Conservation (phyloP, 1,140 invertebrate species). For the Leptopilina clavipes region DNA sequence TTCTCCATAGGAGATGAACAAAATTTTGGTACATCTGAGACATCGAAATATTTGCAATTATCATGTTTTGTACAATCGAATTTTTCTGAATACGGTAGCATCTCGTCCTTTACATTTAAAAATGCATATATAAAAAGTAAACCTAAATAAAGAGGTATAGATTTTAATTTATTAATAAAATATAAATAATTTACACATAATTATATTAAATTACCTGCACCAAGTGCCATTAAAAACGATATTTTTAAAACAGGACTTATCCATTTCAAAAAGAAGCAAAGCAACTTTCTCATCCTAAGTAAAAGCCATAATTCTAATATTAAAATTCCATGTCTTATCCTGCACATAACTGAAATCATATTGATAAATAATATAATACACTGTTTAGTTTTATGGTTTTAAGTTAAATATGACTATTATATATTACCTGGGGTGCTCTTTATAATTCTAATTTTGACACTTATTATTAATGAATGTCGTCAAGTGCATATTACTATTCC, state of each 20-base stretch:
- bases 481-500: not conserved
- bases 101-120: slow-evolving; percentile 10
- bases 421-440: not conserved
- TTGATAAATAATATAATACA: not conserved
- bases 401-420: no score
- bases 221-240: slow-evolving; percentile 42
- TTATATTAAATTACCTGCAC: slow-evolving; percentile 44
- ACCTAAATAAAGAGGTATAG: slow-evolving; percentile 35
- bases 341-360: slow-evolving; percentile 27
- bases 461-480: no score
- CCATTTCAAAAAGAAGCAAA: slow-evolving; percentile 37
- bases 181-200: no score
- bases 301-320: slow-evolving; percentile 55
- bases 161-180: no score
- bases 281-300: slow-evolving; percentile 39
- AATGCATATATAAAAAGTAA: slow-evolving; percentile 41
- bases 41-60: not conserved
- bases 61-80: not conserved
- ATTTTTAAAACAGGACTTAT: slow-evolving; percentile 43
- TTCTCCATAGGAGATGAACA: slow-evolving; percentile 38
- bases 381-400: no score
- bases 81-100: slow-evolving; percentile 5
- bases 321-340: slow-evolving; percentile 34
- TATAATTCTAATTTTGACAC: not conserved
- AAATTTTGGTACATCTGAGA: slow-evolving; percentile 37